Evolutionary conservation across 2,113 vertebrate genomes (phyloP).

Genomic region (Dicrurus megarhynchus): DNA sequence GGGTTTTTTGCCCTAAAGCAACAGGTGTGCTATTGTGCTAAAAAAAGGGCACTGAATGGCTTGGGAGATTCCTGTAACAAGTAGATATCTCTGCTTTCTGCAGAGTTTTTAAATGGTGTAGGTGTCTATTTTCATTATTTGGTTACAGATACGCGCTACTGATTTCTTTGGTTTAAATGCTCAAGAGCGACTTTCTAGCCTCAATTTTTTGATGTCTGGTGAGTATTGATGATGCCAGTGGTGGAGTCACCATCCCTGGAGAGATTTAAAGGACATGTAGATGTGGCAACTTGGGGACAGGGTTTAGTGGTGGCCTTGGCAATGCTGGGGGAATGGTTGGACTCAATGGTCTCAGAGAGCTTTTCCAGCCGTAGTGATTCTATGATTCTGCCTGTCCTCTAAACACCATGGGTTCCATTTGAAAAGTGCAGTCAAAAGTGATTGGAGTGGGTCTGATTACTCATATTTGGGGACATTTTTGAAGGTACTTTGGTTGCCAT

Average conservation of each 20-base stretch:
- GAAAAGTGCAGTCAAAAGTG: neutral
- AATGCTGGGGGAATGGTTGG: too few species aligned
- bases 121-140: neutral
- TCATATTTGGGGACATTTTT: neutral
- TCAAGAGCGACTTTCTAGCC: neutral
- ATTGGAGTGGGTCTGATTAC: neutral
- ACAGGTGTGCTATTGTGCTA: neutral
- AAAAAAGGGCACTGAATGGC: neutral
- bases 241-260: neutral
- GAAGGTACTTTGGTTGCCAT: neutral
- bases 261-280: neutral
- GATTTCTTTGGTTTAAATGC: neutral
- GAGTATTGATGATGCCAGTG: neutral
- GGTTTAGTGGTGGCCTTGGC: neutral
- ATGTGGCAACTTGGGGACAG: neutral
- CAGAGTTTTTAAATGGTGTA: neutral
- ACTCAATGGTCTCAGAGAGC: neutral
- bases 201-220: neutral
- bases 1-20: neutral
- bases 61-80: neutral
- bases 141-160: neutral
- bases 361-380: neutral
- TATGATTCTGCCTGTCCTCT: neutral
- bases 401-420: neutral
- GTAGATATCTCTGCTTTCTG: neutral